phyloP scores from a whole-genome alignment of 2,888 invertebrate genomes.

The Conops quadrifasciatus region DNA sequence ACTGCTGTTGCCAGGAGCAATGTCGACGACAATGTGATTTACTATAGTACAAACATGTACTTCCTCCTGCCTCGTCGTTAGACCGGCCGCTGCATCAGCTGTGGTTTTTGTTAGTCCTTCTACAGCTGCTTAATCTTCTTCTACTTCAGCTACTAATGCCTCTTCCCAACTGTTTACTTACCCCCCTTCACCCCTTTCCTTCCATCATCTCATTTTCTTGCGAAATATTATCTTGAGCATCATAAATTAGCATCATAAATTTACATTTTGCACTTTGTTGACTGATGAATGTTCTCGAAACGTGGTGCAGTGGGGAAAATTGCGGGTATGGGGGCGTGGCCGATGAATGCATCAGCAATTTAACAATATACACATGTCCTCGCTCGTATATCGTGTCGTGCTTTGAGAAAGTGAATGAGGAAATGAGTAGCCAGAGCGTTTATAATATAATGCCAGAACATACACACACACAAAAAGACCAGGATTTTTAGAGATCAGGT shows the following conservation, averaged over 20 bases:
- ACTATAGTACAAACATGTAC: not conserved
- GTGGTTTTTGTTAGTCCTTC: not conserved
- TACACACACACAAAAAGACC: not conserved
- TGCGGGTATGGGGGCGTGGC: not conserved
- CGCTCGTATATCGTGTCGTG: too few relatives aligned
- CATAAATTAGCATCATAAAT: constrained; percentile 60
- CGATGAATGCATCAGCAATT: not conserved
- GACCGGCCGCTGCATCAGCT: constrained; percentile 2
- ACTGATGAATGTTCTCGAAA: constrained; percentile 42
- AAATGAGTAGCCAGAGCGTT: too few relatives aligned
- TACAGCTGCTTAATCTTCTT: not conserved
- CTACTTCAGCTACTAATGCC: not conserved
- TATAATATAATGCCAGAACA: not conserved
- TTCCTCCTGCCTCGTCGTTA: not conserved
- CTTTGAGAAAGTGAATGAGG: not conserved
- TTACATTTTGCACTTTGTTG: constrained; percentile 51
- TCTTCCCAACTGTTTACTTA: not conserved
- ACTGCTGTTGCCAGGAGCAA: not conserved
- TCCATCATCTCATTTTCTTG: not conserved
- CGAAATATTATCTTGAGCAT: constrained; percentile 40
- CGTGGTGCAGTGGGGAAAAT: not conserved
- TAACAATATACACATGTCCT: too few relatives aligned
- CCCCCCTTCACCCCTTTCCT: not conserved
- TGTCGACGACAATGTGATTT: too few relatives aligned
- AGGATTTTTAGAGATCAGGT: too few relatives aligned